These are phyloP conservation scores for Diprion similis DNA, from an alignment of 1,140 invertebrate genomes.

Conservation along the genomic window DNA sequence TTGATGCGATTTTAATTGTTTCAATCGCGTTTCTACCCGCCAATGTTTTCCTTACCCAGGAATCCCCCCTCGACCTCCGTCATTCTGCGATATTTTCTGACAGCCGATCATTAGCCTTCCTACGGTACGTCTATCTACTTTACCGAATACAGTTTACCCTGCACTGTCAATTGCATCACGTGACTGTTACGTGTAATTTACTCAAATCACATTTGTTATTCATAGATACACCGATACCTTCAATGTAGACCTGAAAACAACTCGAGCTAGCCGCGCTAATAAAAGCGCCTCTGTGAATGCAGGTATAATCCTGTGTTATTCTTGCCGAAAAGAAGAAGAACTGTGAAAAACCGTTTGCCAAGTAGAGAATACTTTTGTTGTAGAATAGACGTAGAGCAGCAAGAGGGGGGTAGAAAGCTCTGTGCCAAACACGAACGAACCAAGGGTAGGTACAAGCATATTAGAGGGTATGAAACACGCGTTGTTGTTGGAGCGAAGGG, in stretches of 20 bases:
- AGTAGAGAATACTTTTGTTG: neutral
- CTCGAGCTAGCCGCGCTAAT: too few species aligned
- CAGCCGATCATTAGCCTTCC: neutral
- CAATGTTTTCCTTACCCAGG: too few species aligned
- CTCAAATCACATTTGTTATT: too few species aligned
- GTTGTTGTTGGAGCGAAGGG: neutral
- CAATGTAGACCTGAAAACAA: too few species aligned
- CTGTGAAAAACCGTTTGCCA: neutral
- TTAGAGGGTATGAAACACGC: neutral
- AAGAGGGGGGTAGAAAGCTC: neutral
- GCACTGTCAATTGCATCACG: neutral
- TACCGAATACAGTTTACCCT: neutral
- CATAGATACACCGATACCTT: too few species aligned
- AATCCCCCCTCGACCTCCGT: too few species aligned
- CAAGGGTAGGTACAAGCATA: neutral
- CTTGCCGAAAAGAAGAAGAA: too few species aligned
- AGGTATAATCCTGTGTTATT: too few species aligned
- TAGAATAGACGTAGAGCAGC: neutral
- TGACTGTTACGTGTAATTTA: neutral
- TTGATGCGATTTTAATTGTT: slow-evolving; percentile 8
- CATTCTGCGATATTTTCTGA: neutral
- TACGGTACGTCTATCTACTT: neutral
- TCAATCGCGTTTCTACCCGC: neutral
- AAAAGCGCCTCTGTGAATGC: too few species aligned
- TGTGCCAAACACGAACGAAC: neutral